Base-by-base conservation (phyloP, 1,140 invertebrate genomes). In the Drosophila funebris region DNA sequence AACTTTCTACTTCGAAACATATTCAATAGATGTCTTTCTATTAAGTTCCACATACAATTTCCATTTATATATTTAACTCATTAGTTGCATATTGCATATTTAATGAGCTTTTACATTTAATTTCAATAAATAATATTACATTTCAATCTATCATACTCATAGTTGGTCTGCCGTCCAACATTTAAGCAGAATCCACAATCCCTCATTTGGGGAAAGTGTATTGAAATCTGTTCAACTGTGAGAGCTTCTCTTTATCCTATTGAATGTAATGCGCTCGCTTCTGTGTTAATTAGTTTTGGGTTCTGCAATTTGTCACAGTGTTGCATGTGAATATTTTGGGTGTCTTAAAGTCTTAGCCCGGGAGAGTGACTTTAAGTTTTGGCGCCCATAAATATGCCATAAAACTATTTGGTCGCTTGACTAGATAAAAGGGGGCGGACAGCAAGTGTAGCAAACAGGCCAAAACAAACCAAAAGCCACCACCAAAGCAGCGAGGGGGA, bases 381-480 rank as follows among this genome's bases (percentile, higher is more conserved):
- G 82, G 82, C 82, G 82, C 78, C 83, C 82, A 85, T 85, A 85
- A 85, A 85, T 85, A 85, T 85, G 82, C 82, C 82, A 85, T 85
- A 85, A 85, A 85, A 85, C 82, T 85, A 85, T 85, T 85, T 85
- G 82, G 76, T 67, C 66, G 78, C 57, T 58, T 52, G 31, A 72
- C 74, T 87, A 82, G 83, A 87, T 85, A 88, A 87, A 87, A 88
- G 77, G 82, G 64, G 82, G 81, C 82, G 82, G 77, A 76, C 76
- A 75, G 82, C 82, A 82, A 87, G 81, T 85, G 81, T 84, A 73
- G 77, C 62, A 53, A 78, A 68, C 27, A 66, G 11, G 75, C 39
- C 54, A 54, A 68, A 68, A 52, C 60, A 71, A 71, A 41, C 31
- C 37, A 6, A 27, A 61, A 60, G 52, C 56, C 46, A 61, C 70